phyloP scores from a whole-genome alignment of 2,888 invertebrate genomes.

The Digitonthophagus gazella region DNA sequence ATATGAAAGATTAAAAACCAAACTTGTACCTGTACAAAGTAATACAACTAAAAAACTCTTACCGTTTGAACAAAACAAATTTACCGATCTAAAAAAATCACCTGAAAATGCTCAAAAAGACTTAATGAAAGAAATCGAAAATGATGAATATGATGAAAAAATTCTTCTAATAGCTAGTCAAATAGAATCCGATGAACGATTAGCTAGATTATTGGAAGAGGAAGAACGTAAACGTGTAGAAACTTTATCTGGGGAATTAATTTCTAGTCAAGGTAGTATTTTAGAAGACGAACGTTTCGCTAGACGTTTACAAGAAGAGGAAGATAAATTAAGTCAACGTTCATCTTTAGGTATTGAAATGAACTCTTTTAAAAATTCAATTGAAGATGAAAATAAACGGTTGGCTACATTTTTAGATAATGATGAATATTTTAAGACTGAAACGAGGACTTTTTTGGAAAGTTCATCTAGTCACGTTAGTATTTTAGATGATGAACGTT shows the following conservation, averaged over 20 bases:
- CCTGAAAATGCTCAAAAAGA: no score
- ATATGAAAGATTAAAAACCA: no score
- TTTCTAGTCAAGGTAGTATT: no score
- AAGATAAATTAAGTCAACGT: not conserved
- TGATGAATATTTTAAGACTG: not conserved
- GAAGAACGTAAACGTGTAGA: conserved; percentile 18
- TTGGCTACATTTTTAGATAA: not conserved
- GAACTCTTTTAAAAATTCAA: conserved; percentile 8
- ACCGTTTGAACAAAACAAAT: no score
- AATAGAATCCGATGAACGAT: conserved; percentile 21
- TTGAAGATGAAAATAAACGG: not conserved
- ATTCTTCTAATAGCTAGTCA: no score
- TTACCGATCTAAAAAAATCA: no score
- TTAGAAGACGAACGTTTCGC: conserved; percentile 23
- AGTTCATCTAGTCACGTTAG: no score
- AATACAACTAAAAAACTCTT: no score
- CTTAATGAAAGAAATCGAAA: no score
- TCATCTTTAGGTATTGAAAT: not conserved
- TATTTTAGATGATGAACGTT: not conserved
- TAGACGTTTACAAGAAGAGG: conserved; percentile 6
- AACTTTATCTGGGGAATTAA: not conserved
- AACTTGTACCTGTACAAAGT: no score
- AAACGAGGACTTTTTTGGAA: no score
- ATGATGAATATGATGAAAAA: no score
- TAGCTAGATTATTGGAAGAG: conserved; percentile 21